phyloP scores from a whole-genome alignment of 2,888 invertebrate species.

The Chrysolina oricalcia region DNA sequence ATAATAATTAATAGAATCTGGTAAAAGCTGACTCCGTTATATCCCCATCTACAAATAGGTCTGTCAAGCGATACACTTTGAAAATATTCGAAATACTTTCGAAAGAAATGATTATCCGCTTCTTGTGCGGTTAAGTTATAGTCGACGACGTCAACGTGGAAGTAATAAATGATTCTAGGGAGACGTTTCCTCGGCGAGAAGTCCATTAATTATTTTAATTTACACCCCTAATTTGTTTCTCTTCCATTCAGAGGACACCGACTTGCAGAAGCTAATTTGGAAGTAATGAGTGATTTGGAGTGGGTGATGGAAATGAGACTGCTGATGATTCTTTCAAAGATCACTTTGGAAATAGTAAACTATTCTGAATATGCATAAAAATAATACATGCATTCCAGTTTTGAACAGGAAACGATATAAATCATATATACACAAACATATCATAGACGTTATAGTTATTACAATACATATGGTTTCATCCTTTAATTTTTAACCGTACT shows the following conservation, averaged over 20 bases:
- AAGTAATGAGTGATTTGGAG: constrained; percentile 12
- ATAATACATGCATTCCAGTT: no score
- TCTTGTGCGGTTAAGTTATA: constrained; percentile 26
- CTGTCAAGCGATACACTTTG: constrained; percentile 49
- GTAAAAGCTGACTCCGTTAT: constrained; percentile 27
- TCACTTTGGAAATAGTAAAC: no score
- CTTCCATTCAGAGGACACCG: constrained; percentile 8
- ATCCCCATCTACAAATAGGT: constrained; percentile 56
- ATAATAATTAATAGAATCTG: constrained; percentile 31
- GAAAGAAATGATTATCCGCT: constrained; percentile 26
- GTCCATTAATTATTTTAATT: constrained; percentile 23
- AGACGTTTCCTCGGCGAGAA: constrained; percentile 9
- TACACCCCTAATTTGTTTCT: constrained; percentile 24
- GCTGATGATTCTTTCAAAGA: neutral
- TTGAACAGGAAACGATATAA: no score
- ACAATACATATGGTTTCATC: no score
- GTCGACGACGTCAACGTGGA: constrained; percentile 18
- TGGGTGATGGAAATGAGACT: neutral
- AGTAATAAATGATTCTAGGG: constrained; percentile 24
- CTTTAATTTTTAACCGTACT: no score
- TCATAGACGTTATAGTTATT: no score
- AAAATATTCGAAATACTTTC: constrained; percentile 21
- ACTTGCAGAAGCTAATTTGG: constrained; percentile 8
- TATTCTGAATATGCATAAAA: no score
- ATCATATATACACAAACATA: no score